Base-by-base conservation (phyloP, 2,113 vertebrate genomes). In the Australoheros scitulus region DNA sequence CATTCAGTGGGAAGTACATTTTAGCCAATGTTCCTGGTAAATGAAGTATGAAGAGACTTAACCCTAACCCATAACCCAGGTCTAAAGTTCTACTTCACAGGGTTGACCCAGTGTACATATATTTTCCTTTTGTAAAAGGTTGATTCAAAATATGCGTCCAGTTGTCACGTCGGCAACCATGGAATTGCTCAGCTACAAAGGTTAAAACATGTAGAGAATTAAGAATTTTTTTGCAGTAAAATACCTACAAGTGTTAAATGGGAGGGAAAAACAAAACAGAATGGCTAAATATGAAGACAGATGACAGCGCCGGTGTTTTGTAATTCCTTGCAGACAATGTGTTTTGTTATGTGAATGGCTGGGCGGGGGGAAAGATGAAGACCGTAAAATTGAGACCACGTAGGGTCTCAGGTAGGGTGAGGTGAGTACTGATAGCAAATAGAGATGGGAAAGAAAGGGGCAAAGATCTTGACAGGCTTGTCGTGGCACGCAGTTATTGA, bases 401-500 rank as follows among this genome's bases (percentile, higher is more conserved):
- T 72, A 26, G 63, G 55, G 24, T 34, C 6, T 34, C 32, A 6
- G 7, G 34, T 7, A 17, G n/a, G 18, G 10, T 9, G 56, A 59
- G 26, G 32, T 4, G 8, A 70, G 38, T 1, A 65, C 36, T 47
- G 41, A 61, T 50, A 7, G 59, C 11, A 43, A 5, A 43, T 24
- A 3, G 34, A 24, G 64, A 36, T 50, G 60, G 17, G 56, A 34
- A 26, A 36, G 34, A 15, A 64, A 52, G 20, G 15, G 15, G 26
- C 58, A n/a, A 55, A 56, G 24, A 61, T 80, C 56, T 82, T 52
- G 47, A 61, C 79, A 83, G 61, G n/a, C n/a, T 26, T 70, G 32
- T 20, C 2, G 11, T 43, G 56, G 63, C 74, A 29, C 72, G 14
- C 4, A 9, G 20, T 74, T 79, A 60, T 58, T 26, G 20, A n/a